Percentiles rank a stretch among this genome's conserved stretches.
Conservation (phyloP, 2,797 vertebrate genomes). For the Meda fulgida region DNA sequence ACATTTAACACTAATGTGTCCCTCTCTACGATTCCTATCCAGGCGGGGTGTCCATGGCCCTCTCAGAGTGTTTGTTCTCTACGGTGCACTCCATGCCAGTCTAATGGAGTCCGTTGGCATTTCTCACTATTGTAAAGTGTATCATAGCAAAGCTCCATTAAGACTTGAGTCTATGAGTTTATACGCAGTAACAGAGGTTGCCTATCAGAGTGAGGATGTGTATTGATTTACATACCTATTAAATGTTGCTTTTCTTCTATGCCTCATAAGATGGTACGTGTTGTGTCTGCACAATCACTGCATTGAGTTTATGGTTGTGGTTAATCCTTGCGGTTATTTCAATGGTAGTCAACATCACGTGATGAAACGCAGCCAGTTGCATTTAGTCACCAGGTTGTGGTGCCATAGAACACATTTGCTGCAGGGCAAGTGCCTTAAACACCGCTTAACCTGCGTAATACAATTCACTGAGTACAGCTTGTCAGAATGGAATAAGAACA, state of each 20-base stretch:
- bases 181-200: constrained; percentile 51
- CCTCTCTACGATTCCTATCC: constrained; percentile 39
- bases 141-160: constrained; percentile 48
- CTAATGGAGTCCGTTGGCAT: constrained; percentile 44
- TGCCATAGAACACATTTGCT: constrained; percentile 6
- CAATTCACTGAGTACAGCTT: neutral
- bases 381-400: neutral
- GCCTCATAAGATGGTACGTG: constrained; percentile 31
- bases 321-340: neutral
- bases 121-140: constrained; percentile 52
- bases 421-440: neutral
- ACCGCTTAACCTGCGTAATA: neutral
- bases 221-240: constrained; percentile 58
- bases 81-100: constrained; percentile 40
- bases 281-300: constrained; percentile 19
- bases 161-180: constrained; percentile 44
- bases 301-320: neutral
- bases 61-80: constrained; percentile 32
- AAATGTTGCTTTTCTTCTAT: constrained; percentile 59
- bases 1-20: constrained; percentile 57
- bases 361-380: neutral
- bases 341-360: neutral
- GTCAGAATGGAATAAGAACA: neutral
- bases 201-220: constrained; percentile 55
- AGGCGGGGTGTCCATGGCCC: constrained; percentile 39